Evolutionary conservation across 2,113 vertebrate genomes (phyloP).

Genomic region (Mustela lutreola): DNA sequence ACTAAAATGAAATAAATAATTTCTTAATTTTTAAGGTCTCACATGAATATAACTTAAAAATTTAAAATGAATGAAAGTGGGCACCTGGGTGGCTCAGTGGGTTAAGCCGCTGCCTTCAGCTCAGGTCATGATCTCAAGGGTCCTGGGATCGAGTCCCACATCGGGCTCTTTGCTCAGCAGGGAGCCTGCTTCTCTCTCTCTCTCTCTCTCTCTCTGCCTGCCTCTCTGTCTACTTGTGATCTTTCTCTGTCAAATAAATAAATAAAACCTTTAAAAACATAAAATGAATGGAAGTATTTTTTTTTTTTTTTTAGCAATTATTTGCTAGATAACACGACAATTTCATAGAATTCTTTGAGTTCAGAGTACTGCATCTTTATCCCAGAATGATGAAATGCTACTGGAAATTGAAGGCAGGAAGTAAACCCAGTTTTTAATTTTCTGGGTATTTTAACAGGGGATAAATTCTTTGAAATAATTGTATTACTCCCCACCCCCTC

Average conservation of each 20-base stretch:
- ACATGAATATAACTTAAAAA: background rate
- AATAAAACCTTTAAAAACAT: background rate
- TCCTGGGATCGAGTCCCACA: too few species aligned
- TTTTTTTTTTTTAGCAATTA: background rate
- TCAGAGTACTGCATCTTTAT: background rate
- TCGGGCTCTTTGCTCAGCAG: too few species aligned
- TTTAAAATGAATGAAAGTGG: conserved; percentile 4
- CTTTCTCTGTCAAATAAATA: too few species aligned
- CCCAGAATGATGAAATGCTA: background rate
- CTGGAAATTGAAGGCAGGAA: background rate
- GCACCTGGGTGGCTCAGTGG: too few species aligned
- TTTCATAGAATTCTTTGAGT: background rate
- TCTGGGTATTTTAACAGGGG: background rate
- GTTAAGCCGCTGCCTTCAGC: too few species aligned
- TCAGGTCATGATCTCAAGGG: too few species aligned
- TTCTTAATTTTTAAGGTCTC: background rate
- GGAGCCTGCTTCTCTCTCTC: too few species aligned
- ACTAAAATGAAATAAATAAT: too few species aligned
- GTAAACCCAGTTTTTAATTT: conserved; percentile 23
- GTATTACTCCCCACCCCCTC: background rate
- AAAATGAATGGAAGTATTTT: background rate
- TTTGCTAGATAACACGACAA: background rate
- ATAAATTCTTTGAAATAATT: conserved; percentile 1
- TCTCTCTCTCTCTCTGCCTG: too few species aligned
- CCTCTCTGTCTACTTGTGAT: too few species aligned